Conservation (phyloP, 2,113 vertebrate species). For the Junco hyemalis region DNA sequence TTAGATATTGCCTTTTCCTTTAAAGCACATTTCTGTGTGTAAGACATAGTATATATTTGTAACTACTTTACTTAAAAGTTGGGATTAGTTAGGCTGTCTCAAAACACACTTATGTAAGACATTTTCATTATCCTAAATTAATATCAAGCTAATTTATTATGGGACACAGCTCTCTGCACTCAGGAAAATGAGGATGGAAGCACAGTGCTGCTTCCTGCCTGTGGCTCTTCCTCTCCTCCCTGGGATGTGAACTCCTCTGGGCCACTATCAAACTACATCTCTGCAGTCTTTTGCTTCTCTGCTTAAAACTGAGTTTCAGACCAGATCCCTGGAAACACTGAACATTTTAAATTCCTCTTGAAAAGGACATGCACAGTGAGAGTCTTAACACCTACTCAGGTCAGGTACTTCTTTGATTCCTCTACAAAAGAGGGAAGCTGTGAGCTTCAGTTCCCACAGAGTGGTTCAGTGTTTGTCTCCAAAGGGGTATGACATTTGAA, state of each 20-base stretch:
- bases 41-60: neutral
- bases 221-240: neutral
- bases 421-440: neutral
- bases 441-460: constrained; percentile 1
- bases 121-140: neutral
- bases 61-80: neutral
- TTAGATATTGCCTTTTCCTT: neutral
- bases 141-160: neutral
- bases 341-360: neutral
- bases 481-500: neutral
- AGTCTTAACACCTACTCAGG: neutral
- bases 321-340: neutral
- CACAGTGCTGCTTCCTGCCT: neutral
- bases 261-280: neutral
- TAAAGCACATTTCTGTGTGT: neutral
- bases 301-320: neutral
- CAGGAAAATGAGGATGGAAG: neutral
- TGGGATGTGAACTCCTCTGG: neutral
- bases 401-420: constrained; percentile 37
- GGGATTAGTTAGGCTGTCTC: neutral
- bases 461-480: constrained; percentile 25
- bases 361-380: neutral
- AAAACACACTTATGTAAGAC: neutral
- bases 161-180: neutral
- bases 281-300: neutral